Base-by-base conservation (phyloP, 2,113 vertebrate genomes). In the Pungitius pungitius region DNA sequence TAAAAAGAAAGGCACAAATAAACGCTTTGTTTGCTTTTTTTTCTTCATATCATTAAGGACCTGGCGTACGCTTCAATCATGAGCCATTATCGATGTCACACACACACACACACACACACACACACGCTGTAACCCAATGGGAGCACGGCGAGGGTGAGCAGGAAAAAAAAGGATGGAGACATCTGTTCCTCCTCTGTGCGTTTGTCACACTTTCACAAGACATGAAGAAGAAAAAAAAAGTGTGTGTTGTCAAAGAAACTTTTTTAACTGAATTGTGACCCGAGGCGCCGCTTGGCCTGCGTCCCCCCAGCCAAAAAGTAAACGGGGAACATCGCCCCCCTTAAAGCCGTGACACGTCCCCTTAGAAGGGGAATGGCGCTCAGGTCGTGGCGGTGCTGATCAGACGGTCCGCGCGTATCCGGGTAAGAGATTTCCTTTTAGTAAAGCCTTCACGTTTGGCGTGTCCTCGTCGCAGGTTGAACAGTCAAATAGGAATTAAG, bases 11-110 rank as follows among this genome's bases (percentile, higher is more conserved):
- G 81, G 76, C 58, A 79, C 75, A 82, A 85, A 89, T 80, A 83
- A 84, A 87, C 73, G 64, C 61, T 78, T 45, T 83, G 76, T 84
- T 84, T 55, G 55, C 67, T 80, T 82, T 83, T 81, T 75, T 89
- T 88, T 90, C 89, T 86, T 86, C 71, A 61, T 30, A 77, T 86
- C 85, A 85, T 86, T 82, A 86, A 82, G 70, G 74, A 81, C 73
- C 65, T 51, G 76, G 69, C 70, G 81, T 68, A 73, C 49, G 80
- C 82, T 90, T 86, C 81, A 83, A 86, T 88, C 86, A 85, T 80
- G 73, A 59, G 67, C 35, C 56, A 84, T 89, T 85, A 90, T 83
- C n/a, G n/a, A n/a, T n/a, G n/a, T n/a, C 35, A 64, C 10, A 37
- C 37, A 59, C 30, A 66, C 26, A 24, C 40, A 58, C 65, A 68